These are phyloP conservation scores for Macropodus opercularis DNA, from an alignment of 2,797 vertebrate genomes.

Conservation along the genomic window DNA sequence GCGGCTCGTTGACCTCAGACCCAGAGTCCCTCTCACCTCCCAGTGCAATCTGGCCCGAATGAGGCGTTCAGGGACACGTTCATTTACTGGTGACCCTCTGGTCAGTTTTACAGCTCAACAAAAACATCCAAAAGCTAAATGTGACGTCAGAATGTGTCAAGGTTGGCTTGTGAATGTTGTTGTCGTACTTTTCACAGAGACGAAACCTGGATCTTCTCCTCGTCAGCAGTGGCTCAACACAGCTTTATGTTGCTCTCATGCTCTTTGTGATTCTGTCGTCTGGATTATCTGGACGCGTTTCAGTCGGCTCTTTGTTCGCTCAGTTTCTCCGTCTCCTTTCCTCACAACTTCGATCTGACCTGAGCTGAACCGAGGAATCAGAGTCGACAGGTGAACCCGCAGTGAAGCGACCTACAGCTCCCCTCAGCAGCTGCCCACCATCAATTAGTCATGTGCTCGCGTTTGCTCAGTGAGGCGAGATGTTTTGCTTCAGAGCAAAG, in stretches of 20 bases:
- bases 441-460: slow-evolving; percentile 65
- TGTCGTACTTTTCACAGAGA: too few species aligned
- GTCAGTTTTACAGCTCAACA: neutral
- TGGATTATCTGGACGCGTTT: slow-evolving; percentile 13
- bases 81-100: neutral
- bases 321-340: neutral
- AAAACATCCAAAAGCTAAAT: too few species aligned
- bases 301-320: too few species aligned
- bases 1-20: slow-evolving; percentile 26
- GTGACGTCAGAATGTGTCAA: too few species aligned
- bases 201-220: too few species aligned
- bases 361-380: neutral
- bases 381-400: neutral
- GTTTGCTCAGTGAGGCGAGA: slow-evolving; percentile 45
- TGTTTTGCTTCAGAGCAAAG: slow-evolving; percentile 46
- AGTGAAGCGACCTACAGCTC: neutral
- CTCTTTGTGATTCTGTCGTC: slow-evolving; percentile 14
- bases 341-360: neutral
- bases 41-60: slow-evolving; percentile 1
- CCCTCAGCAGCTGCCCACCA: slow-evolving; percentile 10
- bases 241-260: slow-evolving; percentile 1
- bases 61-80: slow-evolving; percentile 2
- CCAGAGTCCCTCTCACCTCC: slow-evolving; percentile 12
- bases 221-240: too few species aligned
- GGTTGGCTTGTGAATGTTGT: too few species aligned